Evolutionary conservation across 2,113 vertebrate species (phyloP).

Genomic region (Zootoca vivipara): DNA sequence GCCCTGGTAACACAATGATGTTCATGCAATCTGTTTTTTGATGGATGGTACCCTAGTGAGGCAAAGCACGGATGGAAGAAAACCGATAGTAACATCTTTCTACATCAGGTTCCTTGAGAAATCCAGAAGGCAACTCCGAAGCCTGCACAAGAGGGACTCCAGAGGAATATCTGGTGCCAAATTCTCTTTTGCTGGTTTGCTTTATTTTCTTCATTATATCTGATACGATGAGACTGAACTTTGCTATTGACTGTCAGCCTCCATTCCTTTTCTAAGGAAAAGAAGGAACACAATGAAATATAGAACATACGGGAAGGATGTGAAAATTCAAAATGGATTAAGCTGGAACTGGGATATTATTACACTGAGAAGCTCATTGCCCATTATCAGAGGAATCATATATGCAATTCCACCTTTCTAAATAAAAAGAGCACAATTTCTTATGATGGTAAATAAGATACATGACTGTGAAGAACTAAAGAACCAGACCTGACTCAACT

Average conservation of each 20-base stretch:
- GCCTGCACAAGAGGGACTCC: conserved; percentile 12
- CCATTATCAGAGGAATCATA: background rate
- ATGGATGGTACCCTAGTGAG: conserved; percentile 17
- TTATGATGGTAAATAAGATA: background rate
- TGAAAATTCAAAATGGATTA: conserved; percentile 8
- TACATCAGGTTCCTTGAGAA: conserved; percentile 34
- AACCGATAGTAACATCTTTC: background rate
- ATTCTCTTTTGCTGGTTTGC: conserved; percentile 20
- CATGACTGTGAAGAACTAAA: too few relatives aligned
- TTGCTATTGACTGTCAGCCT: background rate
- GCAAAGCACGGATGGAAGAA: background rate
- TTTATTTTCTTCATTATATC: conserved; percentile 7
- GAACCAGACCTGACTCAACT: too few relatives aligned
- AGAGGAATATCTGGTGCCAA: background rate
- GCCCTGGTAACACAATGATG: conserved; percentile 21
- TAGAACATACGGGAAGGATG: background rate
- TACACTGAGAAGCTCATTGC: background rate
- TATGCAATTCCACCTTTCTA: background rate
- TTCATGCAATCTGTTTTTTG: conserved; percentile 19
- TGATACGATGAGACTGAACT: background rate
- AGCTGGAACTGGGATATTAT: background rate
- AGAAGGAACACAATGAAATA: conserved; percentile 26
- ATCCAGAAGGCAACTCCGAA: background rate
- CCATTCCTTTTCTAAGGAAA: background rate
- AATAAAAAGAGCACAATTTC: background rate